Conservation (phyloP, 2,113 vertebrate species). For the Neolamprologus tretocephalus region DNA sequence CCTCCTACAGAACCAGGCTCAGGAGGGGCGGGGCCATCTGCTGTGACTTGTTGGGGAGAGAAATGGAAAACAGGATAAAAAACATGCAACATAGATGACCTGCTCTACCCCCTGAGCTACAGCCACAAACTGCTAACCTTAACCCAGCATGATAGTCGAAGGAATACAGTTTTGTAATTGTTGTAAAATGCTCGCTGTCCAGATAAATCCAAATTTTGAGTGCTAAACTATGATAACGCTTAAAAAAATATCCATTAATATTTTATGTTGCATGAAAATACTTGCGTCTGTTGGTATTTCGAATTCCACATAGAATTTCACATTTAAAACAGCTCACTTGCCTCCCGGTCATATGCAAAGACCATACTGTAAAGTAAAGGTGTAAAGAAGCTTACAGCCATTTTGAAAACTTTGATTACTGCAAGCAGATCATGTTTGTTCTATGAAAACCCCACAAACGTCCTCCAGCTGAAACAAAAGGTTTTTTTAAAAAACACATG, state of each 20-base stretch:
- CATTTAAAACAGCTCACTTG: not conserved
- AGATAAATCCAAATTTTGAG: not conserved
- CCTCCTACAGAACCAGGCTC: fast-evolving
- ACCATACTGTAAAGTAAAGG: no score
- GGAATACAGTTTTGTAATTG: not conserved
- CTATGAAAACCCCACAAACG: not conserved
- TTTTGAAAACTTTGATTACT: not conserved
- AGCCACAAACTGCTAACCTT: not conserved
- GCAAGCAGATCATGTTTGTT: not conserved
- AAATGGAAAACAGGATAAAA: not conserved
- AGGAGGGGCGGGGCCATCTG: fast-evolving
- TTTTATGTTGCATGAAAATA: not conserved
- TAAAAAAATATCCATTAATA: not conserved
- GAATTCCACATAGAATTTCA: not conserved
- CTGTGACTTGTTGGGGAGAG: fast-evolving
- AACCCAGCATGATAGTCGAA: not conserved
- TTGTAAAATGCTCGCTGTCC: not conserved
- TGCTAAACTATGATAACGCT: not conserved
- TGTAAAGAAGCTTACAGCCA: not conserved
- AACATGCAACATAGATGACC: not conserved
- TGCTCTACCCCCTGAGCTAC: not conserved
- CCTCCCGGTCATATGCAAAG: not conserved
- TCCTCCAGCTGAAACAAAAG: not conserved
- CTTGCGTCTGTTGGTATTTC: not conserved
- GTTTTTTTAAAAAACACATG: not conserved